A percentile compares a stretch with the other conserved stretches of the same genome.
Evolutionary conservation across 2,888 invertebrate genomes (phyloP).

Genomic region (Carterocephalus palaemon): DNA sequence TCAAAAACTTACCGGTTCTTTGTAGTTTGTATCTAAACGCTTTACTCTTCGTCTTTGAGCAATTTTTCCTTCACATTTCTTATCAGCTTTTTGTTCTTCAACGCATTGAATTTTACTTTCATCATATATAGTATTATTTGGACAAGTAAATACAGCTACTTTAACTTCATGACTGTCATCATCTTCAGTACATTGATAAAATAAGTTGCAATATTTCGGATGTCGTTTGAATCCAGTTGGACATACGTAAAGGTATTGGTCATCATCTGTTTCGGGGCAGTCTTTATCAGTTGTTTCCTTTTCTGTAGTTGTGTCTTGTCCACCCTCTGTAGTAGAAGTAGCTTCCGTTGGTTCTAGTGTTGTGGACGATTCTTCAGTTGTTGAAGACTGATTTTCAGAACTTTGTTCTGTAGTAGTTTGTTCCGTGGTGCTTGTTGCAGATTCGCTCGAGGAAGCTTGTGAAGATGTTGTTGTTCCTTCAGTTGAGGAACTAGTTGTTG

Average conservation of each 20-base stretch:
- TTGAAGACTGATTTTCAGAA: slow-evolving; percentile 34
- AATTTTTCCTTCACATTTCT: slow-evolving; percentile 78
- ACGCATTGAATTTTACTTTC: slow-evolving; percentile 85
- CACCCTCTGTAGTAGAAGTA: slow-evolving; percentile 34
- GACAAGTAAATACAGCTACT: slow-evolving; percentile 86
- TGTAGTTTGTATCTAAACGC: slow-evolving; percentile 66
- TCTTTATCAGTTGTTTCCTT: slow-evolving; percentile 47
- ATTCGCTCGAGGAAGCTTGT: slow-evolving; percentile 29
- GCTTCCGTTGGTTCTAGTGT: slow-evolving; percentile 33
- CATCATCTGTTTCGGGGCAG: slow-evolving; percentile 80
- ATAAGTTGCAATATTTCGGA: slow-evolving; percentile 89
- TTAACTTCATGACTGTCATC: slow-evolving; percentile 84
- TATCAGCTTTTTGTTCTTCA: slow-evolving; percentile 78
- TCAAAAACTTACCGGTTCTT: slow-evolving; percentile 82
- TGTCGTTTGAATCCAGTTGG: slow-evolving; percentile 91
- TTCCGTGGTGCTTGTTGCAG: slow-evolving; percentile 30
- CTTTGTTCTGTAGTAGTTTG: slow-evolving; percentile 33
- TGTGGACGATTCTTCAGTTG: slow-evolving; percentile 35
- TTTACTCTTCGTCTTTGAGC: slow-evolving; percentile 77
- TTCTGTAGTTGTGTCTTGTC: slow-evolving; percentile 38
- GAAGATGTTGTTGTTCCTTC: slow-evolving; percentile 29
- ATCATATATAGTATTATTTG: slow-evolving; percentile 87
- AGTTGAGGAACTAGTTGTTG: slow-evolving; percentile 29
- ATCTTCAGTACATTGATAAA: slow-evolving; percentile 88
- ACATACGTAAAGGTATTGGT: slow-evolving; percentile 86